Evolutionary conservation across 2,888 invertebrate genomes (phyloP).

Genomic region (Drosophila greeni): DNA sequence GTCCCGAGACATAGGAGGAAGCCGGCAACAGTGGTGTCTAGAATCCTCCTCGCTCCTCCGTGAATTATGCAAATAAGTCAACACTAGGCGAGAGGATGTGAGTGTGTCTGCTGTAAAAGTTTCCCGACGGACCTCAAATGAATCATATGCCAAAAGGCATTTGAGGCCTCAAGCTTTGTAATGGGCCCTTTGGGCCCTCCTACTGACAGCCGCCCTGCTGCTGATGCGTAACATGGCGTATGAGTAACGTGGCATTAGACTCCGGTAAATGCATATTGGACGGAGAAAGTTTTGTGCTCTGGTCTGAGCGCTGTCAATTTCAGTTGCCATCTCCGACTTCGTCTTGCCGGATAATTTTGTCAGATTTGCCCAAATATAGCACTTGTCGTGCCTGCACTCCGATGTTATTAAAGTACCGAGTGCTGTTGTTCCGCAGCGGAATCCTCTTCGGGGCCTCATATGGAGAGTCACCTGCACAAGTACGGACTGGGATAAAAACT

Average conservation of each 20-base stretch:
- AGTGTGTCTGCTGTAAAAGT: slow-evolving; percentile 32
- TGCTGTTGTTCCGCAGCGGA: neutral
- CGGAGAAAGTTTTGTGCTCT: slow-evolving; percentile 51
- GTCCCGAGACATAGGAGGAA: slow-evolving; percentile 11
- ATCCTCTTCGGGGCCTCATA: neutral
- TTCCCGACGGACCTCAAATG: slow-evolving; percentile 47
- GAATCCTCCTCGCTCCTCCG: slow-evolving; percentile 22
- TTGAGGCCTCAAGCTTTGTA: slow-evolving; percentile 56
- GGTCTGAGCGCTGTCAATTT: slow-evolving; percentile 53
- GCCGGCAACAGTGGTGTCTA: slow-evolving; percentile 12
- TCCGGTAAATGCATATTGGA: slow-evolving; percentile 34
- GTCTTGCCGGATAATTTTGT: slow-evolving; percentile 15
- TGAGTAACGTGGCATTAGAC: slow-evolving; percentile 58
- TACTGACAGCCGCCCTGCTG: neutral
- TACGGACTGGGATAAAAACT: slow-evolving; percentile 20
- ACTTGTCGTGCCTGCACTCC: slow-evolving; percentile 31
- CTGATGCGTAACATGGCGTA: slow-evolving; percentile 49
- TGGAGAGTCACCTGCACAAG: slow-evolving; percentile 46
- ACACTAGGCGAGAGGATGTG: slow-evolving; percentile 20
- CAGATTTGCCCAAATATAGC: slow-evolving; percentile 37
- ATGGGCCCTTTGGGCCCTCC: slow-evolving; percentile 60
- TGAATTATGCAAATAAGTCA: slow-evolving; percentile 66
- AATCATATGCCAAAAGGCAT: slow-evolving; percentile 63
- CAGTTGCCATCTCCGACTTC: slow-evolving; percentile 30
- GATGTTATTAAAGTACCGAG: slow-evolving; percentile 17